These are phyloP conservation scores for Cylloceria caligata DNA, from an alignment of 2,888 invertebrate genomes.

Conservation along the genomic window DNA sequence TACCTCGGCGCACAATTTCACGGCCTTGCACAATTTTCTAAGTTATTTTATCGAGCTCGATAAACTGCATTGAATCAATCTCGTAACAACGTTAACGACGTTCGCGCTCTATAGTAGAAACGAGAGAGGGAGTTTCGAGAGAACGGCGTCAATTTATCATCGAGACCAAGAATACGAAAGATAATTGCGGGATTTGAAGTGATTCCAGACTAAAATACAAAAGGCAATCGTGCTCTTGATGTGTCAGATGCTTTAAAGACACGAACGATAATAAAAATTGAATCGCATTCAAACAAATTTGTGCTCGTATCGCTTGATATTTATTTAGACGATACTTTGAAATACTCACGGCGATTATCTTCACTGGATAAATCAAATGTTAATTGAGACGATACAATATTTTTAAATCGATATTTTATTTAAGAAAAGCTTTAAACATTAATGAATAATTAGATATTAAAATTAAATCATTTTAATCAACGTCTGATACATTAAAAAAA, in stretches of 20 bases:
- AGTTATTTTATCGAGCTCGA: conserved; percentile 46
- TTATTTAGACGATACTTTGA: neutral
- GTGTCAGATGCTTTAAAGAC: neutral
- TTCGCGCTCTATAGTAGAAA: conserved; percentile 8
- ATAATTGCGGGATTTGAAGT: conserved; percentile 61
- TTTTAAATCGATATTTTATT: neutral
- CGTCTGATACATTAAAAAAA: no score
- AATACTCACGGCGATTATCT: neutral
- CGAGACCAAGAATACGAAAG: conserved; percentile 62
- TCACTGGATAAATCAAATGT: neutral
- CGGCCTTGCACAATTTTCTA: conserved; percentile 8
- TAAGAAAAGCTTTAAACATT: no score
- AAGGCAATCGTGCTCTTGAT: neutral
- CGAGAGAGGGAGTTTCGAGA: conserved; percentile 41
- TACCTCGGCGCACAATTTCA: neutral
- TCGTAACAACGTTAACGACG: conserved; percentile 46
- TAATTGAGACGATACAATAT: neutral
- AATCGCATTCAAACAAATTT: conserved; percentile 35
- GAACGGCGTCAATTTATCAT: conserved; percentile 64
- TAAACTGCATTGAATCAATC: conserved; percentile 47
- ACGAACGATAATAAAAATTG: conserved; percentile 29
- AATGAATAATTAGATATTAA: no score
- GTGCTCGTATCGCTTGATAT: neutral
- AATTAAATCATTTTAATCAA: neutral
- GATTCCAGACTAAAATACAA: conserved; percentile 28